Conservation (phyloP, 35 echinoderm and acorn worm species). For the Holothuria glaberrima region DNA sequence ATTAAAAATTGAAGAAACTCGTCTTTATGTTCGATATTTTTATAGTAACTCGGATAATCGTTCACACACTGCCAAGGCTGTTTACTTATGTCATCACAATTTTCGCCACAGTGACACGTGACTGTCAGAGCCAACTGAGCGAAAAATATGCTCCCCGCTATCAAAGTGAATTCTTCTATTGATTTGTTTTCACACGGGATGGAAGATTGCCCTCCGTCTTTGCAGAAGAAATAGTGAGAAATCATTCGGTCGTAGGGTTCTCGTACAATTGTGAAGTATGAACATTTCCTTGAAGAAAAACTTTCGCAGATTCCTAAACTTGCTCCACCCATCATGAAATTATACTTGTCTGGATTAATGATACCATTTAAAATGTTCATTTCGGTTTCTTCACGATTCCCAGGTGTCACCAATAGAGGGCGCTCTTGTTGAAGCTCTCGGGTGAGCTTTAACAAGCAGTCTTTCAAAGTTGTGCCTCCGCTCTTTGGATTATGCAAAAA, state of each 20-base stretch:
- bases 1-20: too few species aligned
- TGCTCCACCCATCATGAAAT: background rate
- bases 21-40: slow-evolving; percentile 26
- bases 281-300: too few species aligned
- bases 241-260: too few species aligned
- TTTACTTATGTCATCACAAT: slow-evolving; percentile 18
- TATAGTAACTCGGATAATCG: background rate
- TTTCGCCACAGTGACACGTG: background rate
- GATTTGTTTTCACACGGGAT: slow-evolving; percentile 39
- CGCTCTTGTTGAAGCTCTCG: background rate
- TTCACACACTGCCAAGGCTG: slow-evolving; percentile 10
- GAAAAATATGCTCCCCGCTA: slow-evolving; percentile 79
- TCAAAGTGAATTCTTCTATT: slow-evolving; percentile 64
- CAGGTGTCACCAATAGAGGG: slow-evolving; percentile 8
- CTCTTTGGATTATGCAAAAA: too few species aligned
- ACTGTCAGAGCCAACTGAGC: slow-evolving; percentile 57
- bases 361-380: background rate
- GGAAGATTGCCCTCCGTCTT: slow-evolving; percentile 45
- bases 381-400: background rate
- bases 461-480: background rate
- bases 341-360: background rate
- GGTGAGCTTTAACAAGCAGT: background rate
- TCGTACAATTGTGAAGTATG: slow-evolving; percentile 70
- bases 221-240: slow-evolving; percentile 68
- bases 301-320: too few species aligned